phyloP scores from a whole-genome alignment of 2,113 vertebrate genomes.

The Heterocephalus glaber region DNA sequence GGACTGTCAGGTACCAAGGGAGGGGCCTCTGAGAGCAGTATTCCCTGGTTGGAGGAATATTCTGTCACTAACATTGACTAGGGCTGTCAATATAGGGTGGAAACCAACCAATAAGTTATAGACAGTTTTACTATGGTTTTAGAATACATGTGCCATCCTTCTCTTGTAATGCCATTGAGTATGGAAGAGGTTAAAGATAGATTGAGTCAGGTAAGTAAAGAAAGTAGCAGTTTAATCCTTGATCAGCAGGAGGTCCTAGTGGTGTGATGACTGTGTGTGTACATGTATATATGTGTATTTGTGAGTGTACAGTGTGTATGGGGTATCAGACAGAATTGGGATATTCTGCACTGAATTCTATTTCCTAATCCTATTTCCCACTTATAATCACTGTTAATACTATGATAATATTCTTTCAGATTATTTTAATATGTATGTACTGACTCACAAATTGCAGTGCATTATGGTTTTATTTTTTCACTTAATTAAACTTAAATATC shows the following conservation, averaged over 20 bases:
- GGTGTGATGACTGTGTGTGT: not conserved
- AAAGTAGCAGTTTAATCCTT: not conserved
- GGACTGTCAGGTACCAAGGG: not conserved
- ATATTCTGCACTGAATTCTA: not conserved
- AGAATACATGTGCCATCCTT: not conserved
- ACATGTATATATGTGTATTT: accelerated
- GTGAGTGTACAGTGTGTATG: accelerated
- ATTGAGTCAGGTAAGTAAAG: not conserved
- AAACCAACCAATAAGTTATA: not conserved
- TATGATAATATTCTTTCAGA: not conserved
- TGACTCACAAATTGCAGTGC: not conserved
- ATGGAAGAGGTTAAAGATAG: not conserved
- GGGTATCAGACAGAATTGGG: not conserved
- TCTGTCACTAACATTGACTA: not conserved
- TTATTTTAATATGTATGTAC: not conserved
- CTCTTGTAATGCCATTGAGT: not conserved
- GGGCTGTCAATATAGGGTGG: not conserved
- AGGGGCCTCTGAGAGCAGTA: not conserved
- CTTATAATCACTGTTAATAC: not conserved
- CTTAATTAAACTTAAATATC: not conserved
- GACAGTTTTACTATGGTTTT: not conserved
- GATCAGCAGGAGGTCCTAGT: not conserved
- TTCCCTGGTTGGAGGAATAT: not conserved
- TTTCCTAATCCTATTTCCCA: not conserved
- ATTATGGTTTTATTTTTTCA: not conserved